Evolutionary conservation across 2,888 invertebrate species (phyloP), one percentile per base, ranked within the genome.

Genomic region (Sphecodes monilicornis): DNA sequence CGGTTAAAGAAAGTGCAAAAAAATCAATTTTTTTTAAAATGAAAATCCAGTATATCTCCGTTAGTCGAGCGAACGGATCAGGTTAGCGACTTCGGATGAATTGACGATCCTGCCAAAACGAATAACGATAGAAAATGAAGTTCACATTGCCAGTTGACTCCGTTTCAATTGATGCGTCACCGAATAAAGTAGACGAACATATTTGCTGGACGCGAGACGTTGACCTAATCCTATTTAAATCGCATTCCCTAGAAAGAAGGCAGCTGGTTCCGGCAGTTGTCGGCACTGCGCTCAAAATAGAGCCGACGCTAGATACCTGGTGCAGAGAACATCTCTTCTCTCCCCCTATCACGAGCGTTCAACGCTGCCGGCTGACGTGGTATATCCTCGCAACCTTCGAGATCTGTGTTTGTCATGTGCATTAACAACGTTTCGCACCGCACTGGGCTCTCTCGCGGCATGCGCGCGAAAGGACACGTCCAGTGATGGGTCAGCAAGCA

Each of bases 341-440:
- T 57, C 74, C 57, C 57, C 16, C 60, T 46, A 54, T 66, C 72
- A 22, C 41, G 60, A 1, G 69, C 54, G 72, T 54, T 60, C 80
- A 32, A 29, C 71, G 54, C 13, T 60, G 76, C 43, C 85, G 50
- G 70, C 50, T 75, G 66, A 80, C 32, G 71, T 50, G 69, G 50
- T 60, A 69, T 76, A 69, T 76, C 76, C 82, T 81, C 81, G 60
- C 60, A 60, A 74, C 68, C 72, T 76, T 80, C 74, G 50, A 41
- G 77, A 82, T 82, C 82, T 74, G 82, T 69, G 64, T 84, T 84
- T 82, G 77, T 82, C 82, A 69, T 54, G 74, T 46, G 54, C 82
- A 69, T 84, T 75, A 84, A 85, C 70, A 50, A n/a, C 60, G 74
- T 57, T 70, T 66, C 83, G 68, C 50, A 69, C 36, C 16, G 74